A percentile compares a stretch with the other conserved stretches of the same genome.
Evolutionary conservation across 1,140 invertebrate genomes (phyloP).

Genomic region (Ladona fulva): DNA sequence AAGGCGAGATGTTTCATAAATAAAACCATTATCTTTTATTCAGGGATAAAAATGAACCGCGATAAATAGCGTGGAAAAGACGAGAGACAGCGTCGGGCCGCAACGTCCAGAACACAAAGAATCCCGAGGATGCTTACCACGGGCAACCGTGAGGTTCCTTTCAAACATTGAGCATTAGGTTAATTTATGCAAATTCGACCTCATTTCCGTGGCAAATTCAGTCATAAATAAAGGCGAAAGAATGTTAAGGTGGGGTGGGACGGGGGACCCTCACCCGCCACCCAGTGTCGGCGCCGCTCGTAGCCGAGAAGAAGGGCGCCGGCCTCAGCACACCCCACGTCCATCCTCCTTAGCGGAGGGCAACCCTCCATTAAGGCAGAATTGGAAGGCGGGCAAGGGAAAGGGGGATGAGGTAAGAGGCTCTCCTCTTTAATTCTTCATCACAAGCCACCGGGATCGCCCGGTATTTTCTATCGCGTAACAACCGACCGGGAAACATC

Average conservation of each 20-base stretch:
- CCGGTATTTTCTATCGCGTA: background rate
- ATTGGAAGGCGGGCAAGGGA: background rate
- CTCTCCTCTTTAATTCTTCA: background rate
- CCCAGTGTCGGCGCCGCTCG: background rate
- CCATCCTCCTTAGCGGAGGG: slow-evolving; percentile 5
- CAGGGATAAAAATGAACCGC: too few species aligned
- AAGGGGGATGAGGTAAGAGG: background rate
- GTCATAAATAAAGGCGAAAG: background rate
- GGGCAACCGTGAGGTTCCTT: background rate
- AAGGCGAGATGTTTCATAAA: too few species aligned
- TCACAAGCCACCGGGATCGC: background rate
- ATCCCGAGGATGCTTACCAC: background rate
- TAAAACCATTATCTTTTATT: too few species aligned
- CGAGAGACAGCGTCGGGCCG: background rate
- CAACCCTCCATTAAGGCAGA: background rate
- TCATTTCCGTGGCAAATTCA: slow-evolving; percentile 5
- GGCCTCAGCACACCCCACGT: background rate
- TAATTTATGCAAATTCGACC: slow-evolving; percentile 6
- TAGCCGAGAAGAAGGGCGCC: background rate
- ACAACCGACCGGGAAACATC: background rate
- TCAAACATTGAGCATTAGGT: slow-evolving; percentile 1
- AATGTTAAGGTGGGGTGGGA: background rate
- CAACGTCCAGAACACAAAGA: too few species aligned
- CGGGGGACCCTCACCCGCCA: background rate
- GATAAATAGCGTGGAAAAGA: background rate